phyloP scores from a whole-genome alignment of 2,888 invertebrate species.

The Drosophila subquinaria region DNA sequence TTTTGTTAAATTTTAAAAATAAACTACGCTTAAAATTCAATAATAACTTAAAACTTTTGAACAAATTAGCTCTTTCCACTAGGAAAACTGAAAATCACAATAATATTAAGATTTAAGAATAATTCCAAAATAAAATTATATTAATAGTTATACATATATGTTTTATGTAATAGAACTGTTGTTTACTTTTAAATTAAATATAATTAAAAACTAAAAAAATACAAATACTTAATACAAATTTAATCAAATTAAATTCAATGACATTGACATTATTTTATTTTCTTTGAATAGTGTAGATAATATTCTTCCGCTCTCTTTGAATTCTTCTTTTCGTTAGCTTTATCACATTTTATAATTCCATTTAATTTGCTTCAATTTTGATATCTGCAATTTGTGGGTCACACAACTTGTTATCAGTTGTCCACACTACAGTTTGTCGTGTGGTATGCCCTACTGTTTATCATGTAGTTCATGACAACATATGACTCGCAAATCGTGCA shows the following conservation, averaged over 20 bases:
- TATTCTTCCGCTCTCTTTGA: neutral
- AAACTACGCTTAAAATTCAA: too few relatives aligned
- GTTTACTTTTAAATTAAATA: neutral
- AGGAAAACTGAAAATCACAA: too few relatives aligned
- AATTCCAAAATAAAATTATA: too few relatives aligned
- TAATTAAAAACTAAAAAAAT: neutral
- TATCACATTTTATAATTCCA: neutral
- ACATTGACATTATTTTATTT: too few relatives aligned
- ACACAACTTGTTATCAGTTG: conserved; percentile 25
- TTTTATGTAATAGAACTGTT: too few relatives aligned
- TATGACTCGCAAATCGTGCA: conserved; percentile 34
- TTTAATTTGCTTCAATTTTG: conserved; percentile 8
- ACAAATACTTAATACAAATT: neutral
- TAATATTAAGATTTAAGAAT: too few relatives aligned
- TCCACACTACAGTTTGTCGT: conserved; percentile 6
- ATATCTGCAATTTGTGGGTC: conserved; percentile 19
- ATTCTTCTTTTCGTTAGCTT: neutral
- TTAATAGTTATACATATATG: too few relatives aligned
- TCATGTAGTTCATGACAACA: conserved; percentile 11
- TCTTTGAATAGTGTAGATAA: neutral
- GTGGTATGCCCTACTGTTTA: conserved; percentile 18
- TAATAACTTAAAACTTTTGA: too few relatives aligned
- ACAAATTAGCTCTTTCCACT: too few relatives aligned
- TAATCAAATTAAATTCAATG: neutral
- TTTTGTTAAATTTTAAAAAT: too few relatives aligned